These are phyloP conservation scores for Drosophila auraria DNA, from an alignment of 1,140 invertebrate genomes.

Conservation along the genomic window DNA sequence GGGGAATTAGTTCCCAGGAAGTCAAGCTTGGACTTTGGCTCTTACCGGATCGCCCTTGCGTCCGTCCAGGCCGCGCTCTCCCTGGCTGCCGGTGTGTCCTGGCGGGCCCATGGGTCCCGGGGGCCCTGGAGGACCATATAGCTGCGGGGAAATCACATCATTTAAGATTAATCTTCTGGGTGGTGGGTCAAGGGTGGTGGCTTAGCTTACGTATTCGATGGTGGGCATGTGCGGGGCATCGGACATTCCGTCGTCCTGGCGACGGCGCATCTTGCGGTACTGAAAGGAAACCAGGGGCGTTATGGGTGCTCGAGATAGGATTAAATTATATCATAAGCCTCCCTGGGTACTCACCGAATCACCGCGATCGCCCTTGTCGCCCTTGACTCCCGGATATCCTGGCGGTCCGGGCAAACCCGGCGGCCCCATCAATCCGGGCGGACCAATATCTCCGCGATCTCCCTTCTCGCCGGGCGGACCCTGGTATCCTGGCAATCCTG, in stretches of 20 bases:
- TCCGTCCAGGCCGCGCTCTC: slow-evolving; percentile 91
- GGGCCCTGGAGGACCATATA: slow-evolving; percentile 83
- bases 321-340: not conserved
- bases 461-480: slow-evolving; percentile 96
- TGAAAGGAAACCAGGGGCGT: slow-evolving; percentile 87
- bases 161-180: not conserved
- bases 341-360: slow-evolving; percentile 93
- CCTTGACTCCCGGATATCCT: slow-evolving; percentile 95
- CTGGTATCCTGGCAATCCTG: slow-evolving; percentile 91
- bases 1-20: slow-evolving; percentile 17
- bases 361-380: slow-evolving; percentile 96
- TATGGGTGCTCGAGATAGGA: not conserved
- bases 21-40: not conserved
- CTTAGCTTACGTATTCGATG: slow-evolving; percentile 83
- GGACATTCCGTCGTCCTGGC: slow-evolving; percentile 88
- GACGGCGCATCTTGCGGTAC: slow-evolving; percentile 95
- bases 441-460: slow-evolving; percentile 95
- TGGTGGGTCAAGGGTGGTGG: not conserved
- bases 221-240: slow-evolving; percentile 84
- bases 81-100: slow-evolving; percentile 92
- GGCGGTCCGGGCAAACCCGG: slow-evolving; percentile 90
- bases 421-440: slow-evolving; percentile 92
- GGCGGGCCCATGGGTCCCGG: slow-evolving; percentile 90
- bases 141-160: slow-evolving; percentile 41
- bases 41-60: slow-evolving; percentile 94